A percentile compares a stretch with the other conserved stretches of the same genome.
Evolutionary conservation across 2,888 invertebrate species (phyloP).

Genomic region (Clusia tigrina): DNA sequence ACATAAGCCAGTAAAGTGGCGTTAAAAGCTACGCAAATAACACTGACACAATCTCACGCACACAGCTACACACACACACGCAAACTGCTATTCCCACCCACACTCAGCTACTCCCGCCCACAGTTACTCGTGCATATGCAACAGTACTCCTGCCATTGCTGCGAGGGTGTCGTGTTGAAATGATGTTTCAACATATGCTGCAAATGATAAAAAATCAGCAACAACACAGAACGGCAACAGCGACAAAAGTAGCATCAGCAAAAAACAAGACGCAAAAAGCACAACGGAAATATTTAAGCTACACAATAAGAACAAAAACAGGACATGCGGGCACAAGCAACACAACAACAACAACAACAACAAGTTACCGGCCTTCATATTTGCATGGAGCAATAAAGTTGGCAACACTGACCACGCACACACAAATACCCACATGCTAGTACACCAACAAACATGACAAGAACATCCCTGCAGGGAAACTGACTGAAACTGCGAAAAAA

Average conservation of each 20-base stretch:
- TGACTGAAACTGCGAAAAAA: no score
- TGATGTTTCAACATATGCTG: conserved; percentile 17
- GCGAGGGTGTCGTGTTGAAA: conserved; percentile 21
- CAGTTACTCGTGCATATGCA: no score
- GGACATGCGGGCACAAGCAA: no score
- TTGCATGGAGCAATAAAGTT: conserved; percentile 2
- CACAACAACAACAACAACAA: conserved; percentile 29
- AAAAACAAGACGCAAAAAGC: conserved; percentile 14
- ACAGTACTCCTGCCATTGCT: background rate
- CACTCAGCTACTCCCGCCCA: background rate
- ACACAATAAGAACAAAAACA: background rate
- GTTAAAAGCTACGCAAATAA: conserved; percentile 3
- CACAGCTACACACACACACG: background rate
- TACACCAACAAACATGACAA: no score
- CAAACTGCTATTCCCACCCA: background rate
- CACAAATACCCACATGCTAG: background rate
- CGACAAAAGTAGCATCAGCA: conserved; percentile 7
- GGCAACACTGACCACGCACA: conserved; percentile 1
- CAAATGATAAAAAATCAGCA: conserved; percentile 9
- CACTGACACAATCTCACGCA: background rate
- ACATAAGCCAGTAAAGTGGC: conserved; percentile 19
- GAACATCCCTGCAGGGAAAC: no score
- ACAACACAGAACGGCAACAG: conserved; percentile 13
- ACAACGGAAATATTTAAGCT: background rate
- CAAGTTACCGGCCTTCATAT: conserved; percentile 25